phyloP scores from a whole-genome alignment of 2,797 vertebrate species.

The Valencia hispanica region DNA sequence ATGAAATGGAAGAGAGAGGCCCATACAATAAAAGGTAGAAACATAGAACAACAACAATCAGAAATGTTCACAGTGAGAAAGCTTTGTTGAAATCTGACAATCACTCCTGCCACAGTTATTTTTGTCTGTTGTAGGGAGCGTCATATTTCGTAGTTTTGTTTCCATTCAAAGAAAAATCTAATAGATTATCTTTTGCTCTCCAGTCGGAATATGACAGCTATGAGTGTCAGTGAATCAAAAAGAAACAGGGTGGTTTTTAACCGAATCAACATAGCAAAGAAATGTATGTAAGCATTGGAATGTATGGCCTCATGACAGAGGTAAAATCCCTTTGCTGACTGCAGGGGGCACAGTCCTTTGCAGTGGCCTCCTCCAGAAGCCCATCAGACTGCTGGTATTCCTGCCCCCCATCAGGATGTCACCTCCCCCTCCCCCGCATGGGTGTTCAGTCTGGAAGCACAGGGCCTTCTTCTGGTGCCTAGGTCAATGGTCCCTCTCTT shows the following conservation, averaged over 20 bases:
- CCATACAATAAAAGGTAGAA: conserved; percentile 30
- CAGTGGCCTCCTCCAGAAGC: conserved; percentile 63
- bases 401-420: conserved; percentile 42
- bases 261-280: conserved; percentile 71
- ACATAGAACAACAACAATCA: conserved; percentile 77
- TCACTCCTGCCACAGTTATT: conserved; percentile 87
- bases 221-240: conserved; percentile 43
- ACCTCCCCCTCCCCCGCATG: conserved; percentile 23
- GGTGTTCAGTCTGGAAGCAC: conserved; percentile 77
- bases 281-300: conserved; percentile 80
- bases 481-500: conserved; percentile 70
- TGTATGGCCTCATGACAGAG: conserved; percentile 77
- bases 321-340: conserved; percentile 57
- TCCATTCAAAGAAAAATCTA: conserved; percentile 52
- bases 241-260: conserved; percentile 74
- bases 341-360: conserved; percentile 49
- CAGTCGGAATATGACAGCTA: conserved; percentile 12
- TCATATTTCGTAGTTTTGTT: conserved; percentile 69
- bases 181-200: conserved; percentile 54
- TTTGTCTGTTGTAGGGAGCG: conserved; percentile 78
- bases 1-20: conserved; percentile 37
- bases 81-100: conserved; percentile 98
- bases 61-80: conserved; percentile 83
- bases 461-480: conserved; percentile 80
- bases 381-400: conserved; percentile 54